Base-by-base conservation (phyloP, 1,140 invertebrate species). In the Carposina sasakii region DNA sequence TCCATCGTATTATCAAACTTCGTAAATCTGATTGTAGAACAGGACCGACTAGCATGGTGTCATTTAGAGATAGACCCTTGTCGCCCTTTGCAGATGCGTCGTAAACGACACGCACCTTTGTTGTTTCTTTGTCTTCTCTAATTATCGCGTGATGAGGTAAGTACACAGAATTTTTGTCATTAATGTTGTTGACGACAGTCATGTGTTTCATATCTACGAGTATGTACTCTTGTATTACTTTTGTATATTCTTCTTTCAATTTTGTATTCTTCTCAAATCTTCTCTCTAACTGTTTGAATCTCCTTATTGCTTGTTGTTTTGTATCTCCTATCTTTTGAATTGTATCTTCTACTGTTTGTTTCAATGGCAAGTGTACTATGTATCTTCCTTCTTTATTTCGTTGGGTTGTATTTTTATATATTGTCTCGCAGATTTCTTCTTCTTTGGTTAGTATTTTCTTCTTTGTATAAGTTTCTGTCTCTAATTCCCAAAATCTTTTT, bases 211-310 rank as follows among this genome's bases (percentile, higher is more conserved):
- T 15, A 33, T 5, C 13, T 8, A 37, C 58, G n/a, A n/a, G n/a
- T 40, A 40, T 40, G 21, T 63, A 59, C 22, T 60, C 57, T 21
- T 56, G 28, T 24, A 63, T 54, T 0, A 63, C 57, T 2, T 56
- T 54, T 15, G 41, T 40, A 26, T 63, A 63, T 33, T 55, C 52
- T 31, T 21, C 16, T 33, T 53, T 54, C 20, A 63, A 49, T 19
- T 36, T 46, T 15, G 43, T 17, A 20, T 54, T 46, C 42, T 49
- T 57, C 17, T 42, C 17, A 42, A 63, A 53, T 51, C 54, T 60
- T 12, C 20, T 50, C 24, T 63, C 61, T 44, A 60, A 39, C 26
- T 45, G 44, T 15, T 40, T 52, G 16, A 63, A 59, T 51, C 57
- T 49, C 31, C 15, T 22, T 15, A 54, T 36, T 22, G 55, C 58